Conservation (phyloP, 1,140 invertebrate species). For the Caenorhabditis inopinata region DNA sequence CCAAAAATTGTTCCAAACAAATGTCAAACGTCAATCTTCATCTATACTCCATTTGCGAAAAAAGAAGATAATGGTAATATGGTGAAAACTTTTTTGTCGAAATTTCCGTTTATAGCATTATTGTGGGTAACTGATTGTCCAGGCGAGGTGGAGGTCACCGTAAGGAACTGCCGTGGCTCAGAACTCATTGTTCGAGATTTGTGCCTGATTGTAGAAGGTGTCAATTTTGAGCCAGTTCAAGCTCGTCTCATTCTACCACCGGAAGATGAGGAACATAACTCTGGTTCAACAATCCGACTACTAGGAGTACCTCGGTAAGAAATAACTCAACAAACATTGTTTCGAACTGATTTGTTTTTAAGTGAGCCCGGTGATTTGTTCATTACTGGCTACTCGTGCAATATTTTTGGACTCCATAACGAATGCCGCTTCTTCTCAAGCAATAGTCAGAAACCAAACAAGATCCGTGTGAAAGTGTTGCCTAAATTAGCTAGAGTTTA, state of each 20-base stretch:
- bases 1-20: constrained; percentile 52
- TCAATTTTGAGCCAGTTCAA: constrained; percentile 52
- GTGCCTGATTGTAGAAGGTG: constrained; percentile 53
- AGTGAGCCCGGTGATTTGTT: constrained; percentile 55
- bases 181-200: constrained; percentile 59
- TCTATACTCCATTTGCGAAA: constrained; percentile 65
- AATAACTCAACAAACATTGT: background rate
- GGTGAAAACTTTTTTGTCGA: background rate
- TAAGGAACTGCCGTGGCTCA: constrained; percentile 53
- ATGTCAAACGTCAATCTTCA: constrained; percentile 55
- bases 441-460: constrained; percentile 45
- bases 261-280: background rate
- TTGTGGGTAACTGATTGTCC: constrained; percentile 60
- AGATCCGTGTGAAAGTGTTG: constrained; percentile 54
- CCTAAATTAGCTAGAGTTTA: constrained; percentile 54
- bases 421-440: constrained; percentile 46
- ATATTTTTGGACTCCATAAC: constrained; percentile 61
- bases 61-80: constrained; percentile 52
- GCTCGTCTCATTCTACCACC: background rate
- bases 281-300: background rate
- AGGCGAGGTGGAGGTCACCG: constrained; percentile 57
- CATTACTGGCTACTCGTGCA: constrained; percentile 61
- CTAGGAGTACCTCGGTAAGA: background rate
- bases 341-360: background rate
- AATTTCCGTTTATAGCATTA: constrained; percentile 49